These are phyloP conservation scores for Onychomys leucogaster DNA, from an alignment of 2,797 vertebrate genomes.

Conservation along the genomic window DNA sequence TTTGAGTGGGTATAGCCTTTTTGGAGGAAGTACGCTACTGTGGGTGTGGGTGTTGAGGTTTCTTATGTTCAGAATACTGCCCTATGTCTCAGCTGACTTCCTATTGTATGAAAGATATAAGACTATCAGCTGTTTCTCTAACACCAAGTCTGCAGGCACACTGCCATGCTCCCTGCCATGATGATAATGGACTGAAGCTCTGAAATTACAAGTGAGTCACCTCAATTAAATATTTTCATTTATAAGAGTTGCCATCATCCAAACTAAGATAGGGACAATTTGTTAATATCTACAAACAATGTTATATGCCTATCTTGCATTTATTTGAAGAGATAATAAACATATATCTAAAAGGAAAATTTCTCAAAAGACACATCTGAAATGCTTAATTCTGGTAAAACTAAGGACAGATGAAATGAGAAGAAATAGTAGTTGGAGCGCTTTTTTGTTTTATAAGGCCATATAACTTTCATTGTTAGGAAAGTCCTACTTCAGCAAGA, in stretches of 20 bases:
- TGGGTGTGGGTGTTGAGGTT: not conserved
- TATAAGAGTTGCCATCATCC: not conserved
- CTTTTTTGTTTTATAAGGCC: conserved; percentile 33
- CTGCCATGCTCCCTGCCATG: not conserved
- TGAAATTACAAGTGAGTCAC: not conserved
- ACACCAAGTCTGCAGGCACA: not conserved
- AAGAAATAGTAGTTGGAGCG: not conserved
- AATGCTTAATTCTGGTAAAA: conserved; percentile 7
- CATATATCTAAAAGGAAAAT: not conserved
- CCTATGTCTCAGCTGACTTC: not conserved
- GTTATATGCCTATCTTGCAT: not conserved
- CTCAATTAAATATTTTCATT: not conserved
- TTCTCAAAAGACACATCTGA: not conserved
- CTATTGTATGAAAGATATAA: not conserved
- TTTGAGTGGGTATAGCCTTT: too few species aligned
- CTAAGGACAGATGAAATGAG: not conserved
- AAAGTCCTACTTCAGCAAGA: conserved; percentile 21
- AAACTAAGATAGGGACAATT: not conserved
- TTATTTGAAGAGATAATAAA: not conserved
- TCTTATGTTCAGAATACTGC: not conserved
- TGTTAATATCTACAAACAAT: not conserved
- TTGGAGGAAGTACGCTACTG: not conserved
- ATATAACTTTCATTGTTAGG: conserved; percentile 6
- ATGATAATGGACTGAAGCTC: not conserved
- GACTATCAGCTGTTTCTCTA: not conserved